These are phyloP conservation scores for Lasaia peninsularis DNA, from an alignment of 1,140 invertebrate species.

Conservation along the genomic window DNA sequence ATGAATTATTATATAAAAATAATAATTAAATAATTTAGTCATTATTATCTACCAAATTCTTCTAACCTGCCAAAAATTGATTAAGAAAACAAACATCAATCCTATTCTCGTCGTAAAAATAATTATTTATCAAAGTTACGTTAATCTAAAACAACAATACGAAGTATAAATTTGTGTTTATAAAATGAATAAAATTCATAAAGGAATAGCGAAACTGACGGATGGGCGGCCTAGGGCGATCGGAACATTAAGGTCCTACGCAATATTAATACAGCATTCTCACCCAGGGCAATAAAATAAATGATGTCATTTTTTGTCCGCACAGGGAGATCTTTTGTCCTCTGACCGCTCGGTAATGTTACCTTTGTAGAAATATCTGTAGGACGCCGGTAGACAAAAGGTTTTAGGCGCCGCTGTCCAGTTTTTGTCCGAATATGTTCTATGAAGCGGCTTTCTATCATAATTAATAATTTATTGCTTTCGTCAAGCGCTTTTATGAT, in stretches of 20 bases:
- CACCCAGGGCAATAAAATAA: slow-evolving; percentile 74
- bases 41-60: too few relatives aligned
- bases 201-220: slow-evolving; percentile 50
- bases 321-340: slow-evolving; percentile 62
- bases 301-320: slow-evolving; percentile 76
- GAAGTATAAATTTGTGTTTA: slow-evolving; percentile 10
- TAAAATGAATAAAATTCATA: slow-evolving; percentile 43
- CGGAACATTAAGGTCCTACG: slow-evolving; percentile 60
- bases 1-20: too few relatives aligned
- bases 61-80: too few relatives aligned
- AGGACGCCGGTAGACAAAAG: slow-evolving; percentile 66
- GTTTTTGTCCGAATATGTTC: slow-evolving; percentile 56
- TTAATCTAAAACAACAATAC: background rate
- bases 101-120: too few relatives aligned
- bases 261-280: slow-evolving; percentile 73
- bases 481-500: slow-evolving; percentile 51
- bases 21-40: too few relatives aligned
- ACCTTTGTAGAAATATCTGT: slow-evolving; percentile 26
- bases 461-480: slow-evolving; percentile 75
- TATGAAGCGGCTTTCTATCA: slow-evolving; percentile 61
- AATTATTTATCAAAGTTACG: background rate
- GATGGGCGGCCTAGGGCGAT: slow-evolving; percentile 64
- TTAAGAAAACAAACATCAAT: too few relatives aligned
- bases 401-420: slow-evolving; percentile 59
- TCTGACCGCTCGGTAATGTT: slow-evolving; percentile 40